phyloP scores from a whole-genome alignment of 2,888 invertebrate species.

The Alentia gelatinosa region DNA sequence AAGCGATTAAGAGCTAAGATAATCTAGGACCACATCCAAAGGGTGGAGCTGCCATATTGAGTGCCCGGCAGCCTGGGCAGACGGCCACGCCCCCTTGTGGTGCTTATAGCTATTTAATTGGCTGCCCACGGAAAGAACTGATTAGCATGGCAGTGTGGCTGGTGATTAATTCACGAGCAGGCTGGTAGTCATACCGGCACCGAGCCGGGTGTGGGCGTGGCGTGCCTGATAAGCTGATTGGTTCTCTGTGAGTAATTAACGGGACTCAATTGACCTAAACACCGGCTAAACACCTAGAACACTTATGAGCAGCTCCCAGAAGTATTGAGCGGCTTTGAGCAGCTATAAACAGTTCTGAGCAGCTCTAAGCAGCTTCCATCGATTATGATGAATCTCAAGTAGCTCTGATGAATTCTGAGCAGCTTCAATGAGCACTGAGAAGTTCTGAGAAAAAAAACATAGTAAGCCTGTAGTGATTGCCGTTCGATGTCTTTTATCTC shows the following conservation, averaged over 20 bases:
- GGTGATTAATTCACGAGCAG: constrained; percentile 26
- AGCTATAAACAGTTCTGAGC: no score
- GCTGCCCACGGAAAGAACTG: constrained; percentile 24
- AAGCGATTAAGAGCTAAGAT: not conserved
- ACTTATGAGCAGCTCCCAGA: not conserved
- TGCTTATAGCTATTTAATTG: not conserved
- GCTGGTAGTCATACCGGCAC: not conserved
- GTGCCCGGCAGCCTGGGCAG: not conserved
- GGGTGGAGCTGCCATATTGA: constrained; percentile 4
- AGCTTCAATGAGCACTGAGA: no score
- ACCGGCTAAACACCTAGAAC: not conserved
- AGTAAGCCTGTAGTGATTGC: no score
- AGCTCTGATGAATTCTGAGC: no score
- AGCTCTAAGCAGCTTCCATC: no score
- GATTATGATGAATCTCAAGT: no score
- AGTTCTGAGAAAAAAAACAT: no score
- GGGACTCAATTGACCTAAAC: not conserved
- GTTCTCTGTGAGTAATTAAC: not conserved
- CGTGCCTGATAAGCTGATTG: not conserved
- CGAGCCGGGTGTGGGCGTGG: not conserved
- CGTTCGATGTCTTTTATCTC: no score
- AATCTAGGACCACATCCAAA: not conserved
- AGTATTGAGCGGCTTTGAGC: no score
- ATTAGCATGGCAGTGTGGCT: not conserved
- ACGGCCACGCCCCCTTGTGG: not conserved